phyloP scores from a whole-genome alignment of 2,888 invertebrate genomes.

The Diaperis boleti region DNA sequence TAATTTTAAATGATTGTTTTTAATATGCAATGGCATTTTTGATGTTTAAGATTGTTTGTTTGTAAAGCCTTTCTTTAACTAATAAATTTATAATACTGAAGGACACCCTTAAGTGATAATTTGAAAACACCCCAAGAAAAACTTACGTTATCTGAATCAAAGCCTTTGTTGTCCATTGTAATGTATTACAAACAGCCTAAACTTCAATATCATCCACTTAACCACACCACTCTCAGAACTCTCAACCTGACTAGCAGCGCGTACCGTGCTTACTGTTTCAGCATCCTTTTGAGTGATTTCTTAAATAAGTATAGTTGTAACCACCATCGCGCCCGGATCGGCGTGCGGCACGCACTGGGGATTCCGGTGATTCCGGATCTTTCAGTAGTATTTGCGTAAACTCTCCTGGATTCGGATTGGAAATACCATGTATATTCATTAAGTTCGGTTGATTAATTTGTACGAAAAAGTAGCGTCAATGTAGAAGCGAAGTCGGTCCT shows the following conservation, averaged over 20 bases:
- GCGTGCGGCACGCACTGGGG: slow-evolving; percentile 43
- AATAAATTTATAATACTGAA: too few species aligned
- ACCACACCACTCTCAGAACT: slow-evolving; percentile 65
- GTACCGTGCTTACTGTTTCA: slow-evolving; percentile 59
- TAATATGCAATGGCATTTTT: too few species aligned
- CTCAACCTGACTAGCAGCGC: slow-evolving; percentile 54
- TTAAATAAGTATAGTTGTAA: slow-evolving; percentile 58
- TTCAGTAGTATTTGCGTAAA: not conserved
- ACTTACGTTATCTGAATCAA: slow-evolving; percentile 64
- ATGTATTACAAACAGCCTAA: slow-evolving; percentile 50
- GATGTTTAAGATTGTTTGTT: too few species aligned
- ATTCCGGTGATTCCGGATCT: slow-evolving; percentile 19
- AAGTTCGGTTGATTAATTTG: not conserved
- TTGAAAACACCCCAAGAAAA: too few species aligned
- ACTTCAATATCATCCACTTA: slow-evolving; percentile 61
- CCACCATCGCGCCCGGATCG: slow-evolving; percentile 46
- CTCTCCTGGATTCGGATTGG: not conserved
- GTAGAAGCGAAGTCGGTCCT: not conserved
- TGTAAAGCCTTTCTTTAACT: too few species aligned
- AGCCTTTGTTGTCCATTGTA: slow-evolving; percentile 61
- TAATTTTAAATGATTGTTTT: too few species aligned
- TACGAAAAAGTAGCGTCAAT: not conserved
- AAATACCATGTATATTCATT: not conserved
- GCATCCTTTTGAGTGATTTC: slow-evolving; percentile 59
- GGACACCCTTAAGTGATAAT: too few species aligned